Evolutionary conservation across 2,888 invertebrate genomes (phyloP), one percentile per base, ranked within the genome.

Genomic region (Meta bourneti): DNA sequence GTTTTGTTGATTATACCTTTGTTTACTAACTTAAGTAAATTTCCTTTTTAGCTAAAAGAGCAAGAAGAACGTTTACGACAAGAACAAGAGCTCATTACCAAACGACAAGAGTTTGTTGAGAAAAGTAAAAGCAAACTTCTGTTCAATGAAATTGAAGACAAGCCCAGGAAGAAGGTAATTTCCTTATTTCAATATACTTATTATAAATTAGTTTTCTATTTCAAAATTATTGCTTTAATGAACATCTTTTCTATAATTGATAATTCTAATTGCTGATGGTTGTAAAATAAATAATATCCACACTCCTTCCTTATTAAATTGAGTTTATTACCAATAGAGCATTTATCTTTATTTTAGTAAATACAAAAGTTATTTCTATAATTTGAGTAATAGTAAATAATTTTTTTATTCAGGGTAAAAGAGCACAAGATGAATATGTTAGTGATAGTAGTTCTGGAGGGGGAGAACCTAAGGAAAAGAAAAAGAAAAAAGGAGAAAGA

Each of bases 61-160:
- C 98, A 97, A 94, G 98, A 98, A 94, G 96, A 97, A 94, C 96
- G 97, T 78, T 96, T 97, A 93, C 96, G 97, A 93, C 97, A 97
- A 94, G 96, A 97, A 93, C 98, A 98, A 94, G 97, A 98, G 92
- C 93, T 95, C 91, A 94, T 97, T 89, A 97, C 97, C 94, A 98
- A 98, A 95, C 96, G 99, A 77, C 98, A 98, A 94, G 98, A 99
- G 94, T 99, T 97, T 95, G 98, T 98, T 93, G 99, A 99, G 95
- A 99, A 99, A 95, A 99, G 99, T 0, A 99, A 98, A 95, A 97
- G 97, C 94, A 97, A 98, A 0, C 95, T 98, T 51, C 95, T 98
- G 70, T 98, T 98, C 94, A 96, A 96, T n/a, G 98, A 98, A 86
- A 96, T 97, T 0, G 95, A 96, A 1, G 98, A 98, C 94, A 96